Evolutionary conservation across 1,140 invertebrate genomes (phyloP), one percentile per base, ranked within the genome.

Genomic region (Drosophila sulfurigaster): DNA sequence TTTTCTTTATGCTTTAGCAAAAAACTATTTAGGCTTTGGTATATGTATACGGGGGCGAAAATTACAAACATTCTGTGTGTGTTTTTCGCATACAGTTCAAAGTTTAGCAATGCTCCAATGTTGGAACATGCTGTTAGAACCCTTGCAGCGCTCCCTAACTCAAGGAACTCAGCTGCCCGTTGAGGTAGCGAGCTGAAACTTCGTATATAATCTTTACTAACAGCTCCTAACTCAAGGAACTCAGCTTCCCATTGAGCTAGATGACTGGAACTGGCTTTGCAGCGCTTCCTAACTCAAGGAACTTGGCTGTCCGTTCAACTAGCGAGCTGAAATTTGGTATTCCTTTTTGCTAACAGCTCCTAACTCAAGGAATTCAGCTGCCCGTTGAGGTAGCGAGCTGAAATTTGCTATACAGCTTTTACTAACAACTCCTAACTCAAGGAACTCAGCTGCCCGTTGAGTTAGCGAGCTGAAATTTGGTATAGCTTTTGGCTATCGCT

Each of bases 21-120:
- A 69, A 79, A 76, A 70, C 57, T 78, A 82, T 74, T 56, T 75
- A 88, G 70, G 70, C 83, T 87, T 87, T 87, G 83, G 83, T 87
- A 83, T 87, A 72, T 60, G 79, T 83, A 81, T 67, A 25, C 20
- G 20, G 20, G 74, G 65, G 73, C 56, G 65, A 52, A 45, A 66
- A 51, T 13, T 25, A 54, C 59, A 25, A 16, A 16, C 8, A n/a
- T n/a, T 51, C 8, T 58, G 52, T 58, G 30, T 11, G 8, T 28
- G n/a, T n/a, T 45, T 35, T 25, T 43, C 71, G 71, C 66, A 52
- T 57, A 75, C 68, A 77, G 57, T 77, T 72, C 54, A 72, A 59
- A 52, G 49, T 52, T 52, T 28, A 1, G 15, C 46, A 48, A 48
- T 20, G 3, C 28, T n/a, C 20, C 16, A 15, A 25, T 48, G n/a